Evolutionary conservation across 2,888 invertebrate genomes (phyloP), one percentile per base, ranked within the genome.

Genomic region (Atrina japonica): DNA sequence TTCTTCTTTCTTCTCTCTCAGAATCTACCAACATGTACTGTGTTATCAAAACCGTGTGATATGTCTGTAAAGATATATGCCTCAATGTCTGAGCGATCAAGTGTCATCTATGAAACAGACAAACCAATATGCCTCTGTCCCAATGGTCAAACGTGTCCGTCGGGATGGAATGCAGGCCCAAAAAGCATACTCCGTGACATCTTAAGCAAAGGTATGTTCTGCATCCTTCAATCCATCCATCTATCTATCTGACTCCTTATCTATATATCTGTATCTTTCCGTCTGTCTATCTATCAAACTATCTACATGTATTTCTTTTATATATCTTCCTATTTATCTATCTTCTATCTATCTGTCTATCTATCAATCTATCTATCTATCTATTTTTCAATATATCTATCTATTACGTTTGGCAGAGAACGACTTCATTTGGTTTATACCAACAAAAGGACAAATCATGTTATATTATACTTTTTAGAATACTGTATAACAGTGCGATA

Each of bases 161-260:
- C 40, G n/a, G 65, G 65, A 1, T 65, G 65, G 65, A 53, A 29
- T 6, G 27, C 25, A 14, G 53, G 53, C 7, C 55, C 30, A n/a
- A 65, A 27, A 45, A 55, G 41, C 7, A 65, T 65, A 11, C 53
- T 55, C n/a, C 16, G 65, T 16, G 25, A 40, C 18, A 27, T 65
- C n/a, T 29, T 65, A 5, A 55, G 55, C 1, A 43, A 23, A 40
- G 65, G 65, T 65, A 65, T n/a, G n/a, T n/a, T n/a, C n/a, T n/a
- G n/a, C n/a, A n/a, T 29, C 11, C 25, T 9, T 49, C 18, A 49
- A 16, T 14, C 14, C 23, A 11, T 7, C 21, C 11, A n/a, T n/a
- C n/a, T n/a, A n/a, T n/a, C n/a, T n/a, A n/a, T n/a, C n/a, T n/a
- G n/a, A n/a, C n/a, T n/a, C 3, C 25, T 1, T 7, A 52, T 25